Evolutionary conservation across 2,113 vertebrate genomes (phyloP), one percentile per base, ranked within the genome.

Genomic region (Odobenus rosmarus): DNA sequence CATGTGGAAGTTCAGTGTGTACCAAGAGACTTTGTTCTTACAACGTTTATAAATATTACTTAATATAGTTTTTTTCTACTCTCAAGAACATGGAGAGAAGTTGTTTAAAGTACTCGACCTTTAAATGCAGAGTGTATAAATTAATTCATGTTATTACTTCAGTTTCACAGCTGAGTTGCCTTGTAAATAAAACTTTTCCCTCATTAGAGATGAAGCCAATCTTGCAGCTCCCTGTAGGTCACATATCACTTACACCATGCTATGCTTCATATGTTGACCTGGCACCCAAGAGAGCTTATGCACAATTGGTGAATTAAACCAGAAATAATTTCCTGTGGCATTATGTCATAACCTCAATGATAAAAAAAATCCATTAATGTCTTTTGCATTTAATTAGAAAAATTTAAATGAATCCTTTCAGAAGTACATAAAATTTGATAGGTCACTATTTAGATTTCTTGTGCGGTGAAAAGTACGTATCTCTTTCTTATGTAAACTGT

Each of bases 241-340:
- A 96, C 5, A 0, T 69, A 64, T 88, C 24, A 19, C 90, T 92
- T 76, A 76, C 28, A 81, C 74, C 46, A 36, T 46, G 62, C 72
- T 36, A 10, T 74, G 59, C 82, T 89, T 93, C 89, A 6, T 53
- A 49, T 39, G n/a, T 31, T 97, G 64, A 93, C 83, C 94, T 12
- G 31, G 83, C 93, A 76, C 96, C 80, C 85, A 90, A 15, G 92
- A 93, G 92, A 96, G 4, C 59, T 93, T 36, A 23, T 93, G 83
- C 11, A 76, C 57, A 96, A 79, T 69, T 71, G 61, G 91, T 95
- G 97, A 98, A 97, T 89, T 95, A 88, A 95, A 91, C 81, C 86
- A 92, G 94, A 96, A 97, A 62, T 96, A 95, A 98, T 97, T 96
- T 95, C 83, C 86, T 94, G 23, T 97, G 96, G 91, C 89, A 97